Conservation (phyloP, 30 jellyfish, hydroid and myxozoan genomes). For the Cassiopea andromeda region DNA sequence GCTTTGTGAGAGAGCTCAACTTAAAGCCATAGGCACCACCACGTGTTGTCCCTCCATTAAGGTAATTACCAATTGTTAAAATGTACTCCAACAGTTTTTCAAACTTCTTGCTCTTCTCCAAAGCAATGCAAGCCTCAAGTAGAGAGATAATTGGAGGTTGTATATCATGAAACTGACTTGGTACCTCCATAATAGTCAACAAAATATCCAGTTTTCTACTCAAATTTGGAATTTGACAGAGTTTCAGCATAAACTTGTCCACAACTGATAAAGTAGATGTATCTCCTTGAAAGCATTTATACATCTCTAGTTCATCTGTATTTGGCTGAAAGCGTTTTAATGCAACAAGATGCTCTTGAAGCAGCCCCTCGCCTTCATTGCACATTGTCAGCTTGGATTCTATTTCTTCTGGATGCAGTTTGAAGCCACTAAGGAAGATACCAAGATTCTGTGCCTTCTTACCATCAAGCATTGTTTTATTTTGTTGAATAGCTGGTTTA, state of each 20-base stretch:
- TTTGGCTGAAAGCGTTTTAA: conserved; percentile 94
- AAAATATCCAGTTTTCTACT: conserved; percentile 75
- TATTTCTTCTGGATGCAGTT: conserved; percentile 71
- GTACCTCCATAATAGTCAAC: conserved; percentile 85
- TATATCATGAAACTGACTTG: conserved; percentile 67
- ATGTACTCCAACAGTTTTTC: conserved; percentile 73
- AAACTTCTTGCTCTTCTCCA: conserved; percentile 61
- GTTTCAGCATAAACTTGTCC: conserved; percentile 81
- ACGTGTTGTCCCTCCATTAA: conserved; percentile 94
- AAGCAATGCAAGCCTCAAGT: conserved; percentile 63
- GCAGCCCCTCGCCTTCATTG: conserved; percentile 74
- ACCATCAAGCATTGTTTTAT: conserved; percentile 80
- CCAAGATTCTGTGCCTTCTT: conserved; percentile 97
- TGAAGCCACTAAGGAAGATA: conserved; percentile 91
- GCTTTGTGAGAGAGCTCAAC: conserved; percentile 79
- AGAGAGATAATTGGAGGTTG: conserved; percentile 59
- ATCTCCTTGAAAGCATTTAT: conserved; percentile 73
- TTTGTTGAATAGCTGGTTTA: conserved; percentile 18
- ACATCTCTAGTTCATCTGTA: conserved; percentile 92
- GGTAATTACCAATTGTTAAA: conserved; percentile 83
- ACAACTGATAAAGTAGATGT: conserved; percentile 44
- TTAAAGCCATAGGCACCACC: conserved; percentile 98
- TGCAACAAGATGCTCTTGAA: conserved; percentile 83
- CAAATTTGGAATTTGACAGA: conserved; percentile 80
- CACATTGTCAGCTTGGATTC: conserved; percentile 74